A percentile compares a stretch with the other conserved stretches of the same genome.
These are phyloP conservation scores for Boloria selene DNA, from an alignment of 2,888 invertebrate species.

Conservation along the genomic window DNA sequence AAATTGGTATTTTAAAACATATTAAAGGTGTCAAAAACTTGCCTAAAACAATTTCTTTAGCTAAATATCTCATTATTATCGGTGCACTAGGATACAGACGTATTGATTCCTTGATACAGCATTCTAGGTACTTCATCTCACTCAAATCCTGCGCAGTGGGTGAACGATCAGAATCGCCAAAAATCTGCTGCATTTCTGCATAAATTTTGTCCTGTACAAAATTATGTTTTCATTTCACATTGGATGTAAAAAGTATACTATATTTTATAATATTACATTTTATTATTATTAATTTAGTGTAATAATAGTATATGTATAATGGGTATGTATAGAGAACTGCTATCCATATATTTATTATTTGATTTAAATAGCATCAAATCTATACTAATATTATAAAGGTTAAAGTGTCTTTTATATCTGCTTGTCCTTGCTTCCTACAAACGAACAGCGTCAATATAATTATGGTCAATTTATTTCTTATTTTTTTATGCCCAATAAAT, in stretches of 20 bases:
- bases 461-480: too few species aligned
- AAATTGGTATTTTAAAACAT: neutral
- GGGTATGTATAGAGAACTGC: too few species aligned
- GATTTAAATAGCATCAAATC: too few species aligned
- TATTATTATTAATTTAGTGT: too few species aligned
- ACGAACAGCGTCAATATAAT: too few species aligned
- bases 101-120: slow-evolving; percentile 11
- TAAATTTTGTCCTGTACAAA: slow-evolving; percentile 12
- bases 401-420: too few species aligned
- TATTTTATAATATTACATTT: too few species aligned
- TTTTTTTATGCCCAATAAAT: too few species aligned
- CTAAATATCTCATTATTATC: neutral
- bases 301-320: too few species aligned
- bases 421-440: too few species aligned
- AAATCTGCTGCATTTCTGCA: slow-evolving; percentile 1
- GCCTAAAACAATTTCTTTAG: slow-evolving; percentile 5
- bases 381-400: too few species aligned
- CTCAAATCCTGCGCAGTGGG: slow-evolving; percentile 5
- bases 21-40: neutral
- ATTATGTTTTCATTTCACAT: neutral
- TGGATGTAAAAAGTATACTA: neutral
- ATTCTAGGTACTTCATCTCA: slow-evolving; percentile 9
- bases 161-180: neutral
- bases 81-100: slow-evolving; percentile 15
- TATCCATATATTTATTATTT: too few species aligned